phyloP scores from a whole-genome alignment of 2,888 invertebrate species.

The Criorhina ranunculi region DNA sequence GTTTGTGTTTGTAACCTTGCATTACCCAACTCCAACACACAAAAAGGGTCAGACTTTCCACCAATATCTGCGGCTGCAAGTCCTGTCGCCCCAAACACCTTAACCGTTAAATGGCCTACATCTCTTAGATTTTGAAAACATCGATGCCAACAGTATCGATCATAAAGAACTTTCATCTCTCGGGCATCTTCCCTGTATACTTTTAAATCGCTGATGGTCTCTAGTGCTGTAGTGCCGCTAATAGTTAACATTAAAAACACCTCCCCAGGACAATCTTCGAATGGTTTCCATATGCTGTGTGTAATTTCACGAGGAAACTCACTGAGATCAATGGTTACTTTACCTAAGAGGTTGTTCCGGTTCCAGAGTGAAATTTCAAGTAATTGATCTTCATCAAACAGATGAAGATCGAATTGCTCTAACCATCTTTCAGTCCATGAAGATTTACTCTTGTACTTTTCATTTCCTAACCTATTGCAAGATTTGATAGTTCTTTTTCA shows the following conservation, averaged over 20 bases:
- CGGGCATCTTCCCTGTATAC: slow-evolving; percentile 92
- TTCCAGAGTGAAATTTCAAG: slow-evolving; percentile 95
- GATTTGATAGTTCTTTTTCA: no score
- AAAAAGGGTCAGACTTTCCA: slow-evolving; percentile 99
- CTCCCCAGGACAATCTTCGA: slow-evolving; percentile 94
- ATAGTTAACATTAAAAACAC: slow-evolving; percentile 96
- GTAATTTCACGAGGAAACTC: slow-evolving; percentile 94
- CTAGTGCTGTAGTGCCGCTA: slow-evolving; percentile 96
- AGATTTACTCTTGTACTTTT: slow-evolving; percentile 98
- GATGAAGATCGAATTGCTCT: slow-evolving; percentile 98
- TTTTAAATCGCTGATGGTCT: slow-evolving; percentile 95
- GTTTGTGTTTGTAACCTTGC: slow-evolving; percentile 98
- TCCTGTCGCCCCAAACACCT: slow-evolving; percentile 94
- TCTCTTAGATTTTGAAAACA: slow-evolving; percentile 92
- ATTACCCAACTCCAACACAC: slow-evolving; percentile 97
- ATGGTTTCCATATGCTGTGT: slow-evolving; percentile 93
- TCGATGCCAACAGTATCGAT: slow-evolving; percentile 86
- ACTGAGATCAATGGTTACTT: slow-evolving; percentile 93
- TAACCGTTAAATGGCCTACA: slow-evolving; percentile 97
- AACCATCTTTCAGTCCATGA: slow-evolving; percentile 95
- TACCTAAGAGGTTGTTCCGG: slow-evolving; percentile 85
- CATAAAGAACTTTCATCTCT: slow-evolving; percentile 87
- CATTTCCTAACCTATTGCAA: slow-evolving; percentile 97
- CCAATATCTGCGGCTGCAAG: slow-evolving; percentile 97
- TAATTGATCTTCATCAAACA: slow-evolving; percentile 97